Evolutionary conservation across 1,140 invertebrate species (phyloP).

Genomic region (Philaenus spumarius): DNA sequence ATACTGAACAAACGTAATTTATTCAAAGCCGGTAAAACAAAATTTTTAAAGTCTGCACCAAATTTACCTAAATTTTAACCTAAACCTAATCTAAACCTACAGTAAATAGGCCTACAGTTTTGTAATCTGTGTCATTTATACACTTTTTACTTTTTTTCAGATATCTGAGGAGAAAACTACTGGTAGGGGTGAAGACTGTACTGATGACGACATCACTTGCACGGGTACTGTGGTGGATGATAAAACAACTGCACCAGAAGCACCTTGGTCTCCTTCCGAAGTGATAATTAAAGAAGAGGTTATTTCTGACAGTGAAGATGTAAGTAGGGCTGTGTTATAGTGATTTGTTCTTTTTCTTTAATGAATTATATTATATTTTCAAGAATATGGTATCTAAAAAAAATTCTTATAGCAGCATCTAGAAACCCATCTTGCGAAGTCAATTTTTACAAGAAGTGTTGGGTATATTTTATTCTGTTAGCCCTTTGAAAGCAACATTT

Average conservation of each 20-base stretch:
- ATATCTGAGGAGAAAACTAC: neutral
- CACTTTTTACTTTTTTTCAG: neutral
- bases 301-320: constrained; percentile 21
- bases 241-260: neutral
- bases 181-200: neutral
- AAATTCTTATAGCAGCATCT: too few species aligned
- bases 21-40: too few species aligned
- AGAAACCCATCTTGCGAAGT: too few species aligned
- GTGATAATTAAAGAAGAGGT: constrained; percentile 28
- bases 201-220: neutral
- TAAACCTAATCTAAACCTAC: neutral
- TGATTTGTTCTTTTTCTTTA: too few species aligned
- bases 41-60: too few species aligned
- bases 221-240: neutral
- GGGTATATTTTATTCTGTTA: neutral
- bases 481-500: too few species aligned
- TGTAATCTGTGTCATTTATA: neutral
- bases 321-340: neutral
- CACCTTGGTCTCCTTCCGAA: constrained; percentile 16
- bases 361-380: too few species aligned
- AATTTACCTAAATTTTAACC: too few species aligned
- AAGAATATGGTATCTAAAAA: too few species aligned
- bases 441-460: neutral
- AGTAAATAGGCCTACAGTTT: too few species aligned
- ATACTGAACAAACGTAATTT: too few species aligned